Conservation (phyloP, 2,888 invertebrate genomes). For the Apodemia hepburni region DNA sequence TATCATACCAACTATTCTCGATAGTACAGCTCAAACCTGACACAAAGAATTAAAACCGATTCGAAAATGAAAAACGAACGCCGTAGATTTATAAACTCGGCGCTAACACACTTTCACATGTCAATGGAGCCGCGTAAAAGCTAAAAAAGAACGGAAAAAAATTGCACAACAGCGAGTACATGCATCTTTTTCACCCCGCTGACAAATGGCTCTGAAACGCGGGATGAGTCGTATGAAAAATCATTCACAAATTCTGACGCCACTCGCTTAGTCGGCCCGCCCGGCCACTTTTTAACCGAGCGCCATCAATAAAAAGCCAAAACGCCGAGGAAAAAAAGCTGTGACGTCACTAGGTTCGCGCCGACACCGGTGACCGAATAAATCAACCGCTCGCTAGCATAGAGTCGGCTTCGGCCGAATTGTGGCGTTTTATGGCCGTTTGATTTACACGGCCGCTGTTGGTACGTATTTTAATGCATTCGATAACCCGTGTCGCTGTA, state of each 20-base stretch:
- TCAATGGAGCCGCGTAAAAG: slow-evolving; percentile 77
- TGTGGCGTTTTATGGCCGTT: slow-evolving; percentile 63
- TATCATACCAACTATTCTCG: slow-evolving; percentile 6
- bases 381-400: slow-evolving; percentile 66
- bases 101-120: slow-evolving; percentile 78
- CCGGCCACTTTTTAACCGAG: slow-evolving; percentile 68
- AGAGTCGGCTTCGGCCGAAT: slow-evolving; percentile 68
- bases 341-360: slow-evolving; percentile 75
- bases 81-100: slow-evolving; percentile 70
- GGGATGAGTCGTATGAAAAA: slow-evolving; percentile 70
- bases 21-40: slow-evolving; percentile 38
- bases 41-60: slow-evolving; percentile 19
- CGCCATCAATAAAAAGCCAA: slow-evolving; percentile 73
- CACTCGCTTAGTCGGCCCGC: slow-evolving; percentile 56
- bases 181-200: slow-evolving; percentile 74
- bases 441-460: slow-evolving; percentile 63
- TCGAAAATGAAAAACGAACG: slow-evolving; percentile 35
- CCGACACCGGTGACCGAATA: slow-evolving; percentile 68
- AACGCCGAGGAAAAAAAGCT: slow-evolving; percentile 55
- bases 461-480: slow-evolving; percentile 52
- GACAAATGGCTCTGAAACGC: slow-evolving; percentile 76
- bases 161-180: slow-evolving; percentile 51
- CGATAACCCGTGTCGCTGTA: slow-evolving; percentile 39
- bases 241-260: slow-evolving; percentile 76
- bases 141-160: slow-evolving; percentile 67